Conservation (phyloP, 2,797 vertebrate genomes). For the Cichlasoma orientale region DNA sequence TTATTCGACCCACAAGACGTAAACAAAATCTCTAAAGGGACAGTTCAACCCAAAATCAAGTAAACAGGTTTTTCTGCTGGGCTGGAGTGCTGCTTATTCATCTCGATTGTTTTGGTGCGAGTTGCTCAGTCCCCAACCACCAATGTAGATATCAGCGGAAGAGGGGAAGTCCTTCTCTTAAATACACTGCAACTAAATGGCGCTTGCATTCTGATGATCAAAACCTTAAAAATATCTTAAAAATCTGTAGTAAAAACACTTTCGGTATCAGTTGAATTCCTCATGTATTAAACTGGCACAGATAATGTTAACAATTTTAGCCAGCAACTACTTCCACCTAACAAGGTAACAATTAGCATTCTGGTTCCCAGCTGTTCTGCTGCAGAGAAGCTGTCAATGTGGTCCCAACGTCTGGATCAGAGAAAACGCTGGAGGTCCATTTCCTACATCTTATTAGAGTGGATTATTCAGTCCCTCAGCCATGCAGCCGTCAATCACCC, state of each 20-base stretch:
- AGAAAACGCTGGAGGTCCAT: slow-evolving; percentile 72
- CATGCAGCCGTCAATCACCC: slow-evolving; percentile 80
- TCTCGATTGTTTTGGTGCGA: background rate
- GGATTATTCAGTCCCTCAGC: slow-evolving; percentile 79
- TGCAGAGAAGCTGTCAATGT: slow-evolving; percentile 65
- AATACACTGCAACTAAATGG: background rate
- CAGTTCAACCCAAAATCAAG: background rate
- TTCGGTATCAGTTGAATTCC: background rate
- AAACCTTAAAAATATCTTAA: background rate
- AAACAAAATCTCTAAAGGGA: background rate
- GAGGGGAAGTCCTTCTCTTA: background rate
- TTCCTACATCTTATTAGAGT: slow-evolving; percentile 83
- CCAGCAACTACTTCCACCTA: slow-evolving; percentile 35
- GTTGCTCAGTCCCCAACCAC: background rate
- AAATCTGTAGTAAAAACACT: background rate
- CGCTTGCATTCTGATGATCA: background rate
- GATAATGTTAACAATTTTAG: background rate
- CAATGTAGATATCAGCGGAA: background rate
- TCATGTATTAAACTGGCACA: background rate
- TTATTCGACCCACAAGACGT: background rate
- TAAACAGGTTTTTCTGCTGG: background rate
- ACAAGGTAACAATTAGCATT: slow-evolving; percentile 52
- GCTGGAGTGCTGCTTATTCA: background rate
- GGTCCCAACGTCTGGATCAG: slow-evolving; percentile 65
- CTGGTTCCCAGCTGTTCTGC: slow-evolving; percentile 64